Conservation (phyloP, 1,140 invertebrate species). For the Drosophila tropicalis region DNA sequence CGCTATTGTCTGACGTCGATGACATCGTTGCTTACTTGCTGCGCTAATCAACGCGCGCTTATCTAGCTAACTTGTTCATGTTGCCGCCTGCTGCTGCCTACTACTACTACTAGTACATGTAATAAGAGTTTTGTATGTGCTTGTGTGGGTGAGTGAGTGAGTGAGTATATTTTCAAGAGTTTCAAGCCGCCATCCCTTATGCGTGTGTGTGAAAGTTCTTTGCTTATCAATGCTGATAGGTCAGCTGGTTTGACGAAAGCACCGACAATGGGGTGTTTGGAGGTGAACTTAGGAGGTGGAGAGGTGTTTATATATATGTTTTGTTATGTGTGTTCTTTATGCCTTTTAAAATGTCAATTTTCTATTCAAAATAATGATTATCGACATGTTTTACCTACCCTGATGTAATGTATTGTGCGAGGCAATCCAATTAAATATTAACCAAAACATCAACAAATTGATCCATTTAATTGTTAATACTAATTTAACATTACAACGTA, state of each 20-base stretch:
- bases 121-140: neutral
- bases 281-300: too few relatives aligned
- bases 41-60: slow-evolving; percentile 71
- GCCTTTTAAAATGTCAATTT: slow-evolving; percentile 49
- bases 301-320: slow-evolving; percentile 1
- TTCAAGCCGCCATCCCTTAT: neutral
- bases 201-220: slow-evolving; percentile 8
- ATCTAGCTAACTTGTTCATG: slow-evolving; percentile 64
- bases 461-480: too few relatives aligned
- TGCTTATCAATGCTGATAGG: slow-evolving; percentile 64
- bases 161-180: slow-evolving; percentile 42
- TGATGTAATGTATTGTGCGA: slow-evolving; percentile 23
- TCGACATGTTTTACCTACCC: slow-evolving; percentile 39
- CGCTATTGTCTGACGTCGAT: slow-evolving; percentile 67
- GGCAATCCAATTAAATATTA: slow-evolving; percentile 51
- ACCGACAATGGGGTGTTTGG: slow-evolving; percentile 15
- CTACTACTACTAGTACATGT: neutral
- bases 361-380: slow-evolving; percentile 66
- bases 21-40: slow-evolving; percentile 18
- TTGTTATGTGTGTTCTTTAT: slow-evolving; percentile 21
- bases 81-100: neutral
- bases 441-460: slow-evolving; percentile 4
- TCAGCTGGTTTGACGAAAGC: slow-evolving; percentile 30
- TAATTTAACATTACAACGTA: too few relatives aligned
- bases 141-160: neutral